A percentile compares a stretch with the other conserved stretches of the same genome.
Evolutionary conservation across 2,888 invertebrate genomes (phyloP).

Genomic region (Leptura quadrifasciata): DNA sequence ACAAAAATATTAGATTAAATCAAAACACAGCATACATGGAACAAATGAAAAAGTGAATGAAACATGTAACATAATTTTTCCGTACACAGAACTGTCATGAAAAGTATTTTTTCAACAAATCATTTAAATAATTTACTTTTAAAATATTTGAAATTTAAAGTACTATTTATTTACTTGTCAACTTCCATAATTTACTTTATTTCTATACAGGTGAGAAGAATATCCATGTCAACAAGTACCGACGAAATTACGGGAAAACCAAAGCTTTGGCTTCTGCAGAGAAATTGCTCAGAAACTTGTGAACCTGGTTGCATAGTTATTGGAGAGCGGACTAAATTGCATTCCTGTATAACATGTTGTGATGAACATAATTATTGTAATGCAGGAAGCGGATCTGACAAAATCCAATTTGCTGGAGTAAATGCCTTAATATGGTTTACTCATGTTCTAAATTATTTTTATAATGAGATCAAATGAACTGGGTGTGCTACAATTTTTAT

Average conservation of each 20-base stretch:
- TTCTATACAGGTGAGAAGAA: slow-evolving; percentile 82
- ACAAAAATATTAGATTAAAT: no score
- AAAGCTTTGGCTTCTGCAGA: slow-evolving; percentile 88
- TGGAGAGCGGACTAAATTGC: slow-evolving; percentile 90
- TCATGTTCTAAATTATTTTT: neutral
- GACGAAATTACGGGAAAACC: slow-evolving; percentile 86
- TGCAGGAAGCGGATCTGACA: slow-evolving; percentile 76
- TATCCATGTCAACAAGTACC: slow-evolving; percentile 88
- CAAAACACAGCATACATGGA: no score
- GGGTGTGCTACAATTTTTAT: no score
- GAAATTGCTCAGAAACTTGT: slow-evolving; percentile 89
- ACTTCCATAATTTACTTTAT: neutral
- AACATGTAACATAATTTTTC: no score
- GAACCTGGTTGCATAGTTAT: slow-evolving; percentile 93
- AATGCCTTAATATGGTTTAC: neutral
- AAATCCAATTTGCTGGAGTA: slow-evolving; percentile 14
- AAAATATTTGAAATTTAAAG: no score
- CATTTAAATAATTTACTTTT: no score
- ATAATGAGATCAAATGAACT: no score
- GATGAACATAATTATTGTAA: slow-evolving; percentile 87
- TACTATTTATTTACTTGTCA: neutral
- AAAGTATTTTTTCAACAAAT: no score
- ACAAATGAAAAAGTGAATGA: no score
- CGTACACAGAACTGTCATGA: no score
- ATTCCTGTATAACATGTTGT: slow-evolving; percentile 92